phyloP scores from a whole-genome alignment of 2,113 vertebrate genomes.

The Macaca fascicularis region DNA sequence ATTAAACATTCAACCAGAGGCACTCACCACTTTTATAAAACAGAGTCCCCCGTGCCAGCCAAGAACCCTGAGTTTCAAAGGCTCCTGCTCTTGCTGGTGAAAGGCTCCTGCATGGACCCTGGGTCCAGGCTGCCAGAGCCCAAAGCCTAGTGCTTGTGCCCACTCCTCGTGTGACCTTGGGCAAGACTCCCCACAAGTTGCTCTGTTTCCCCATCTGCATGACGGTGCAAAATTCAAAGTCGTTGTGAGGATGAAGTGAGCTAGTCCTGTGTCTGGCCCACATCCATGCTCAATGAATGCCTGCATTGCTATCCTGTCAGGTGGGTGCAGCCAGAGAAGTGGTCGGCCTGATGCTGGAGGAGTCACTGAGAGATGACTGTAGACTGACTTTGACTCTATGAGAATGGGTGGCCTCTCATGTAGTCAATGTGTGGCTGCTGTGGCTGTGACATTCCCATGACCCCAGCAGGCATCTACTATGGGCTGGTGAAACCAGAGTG shows the following conservation, averaged over 20 bases:
- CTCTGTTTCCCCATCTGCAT: background rate
- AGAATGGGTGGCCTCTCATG: rapidly evolving
- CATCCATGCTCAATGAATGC: rapidly evolving
- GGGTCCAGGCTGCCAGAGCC: background rate
- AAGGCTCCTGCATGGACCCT: rapidly evolving
- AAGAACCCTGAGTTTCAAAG: background rate
- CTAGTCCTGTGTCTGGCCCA: background rate
- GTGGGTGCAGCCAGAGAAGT: background rate
- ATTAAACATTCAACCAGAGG: background rate
- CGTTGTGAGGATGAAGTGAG: rapidly evolving
- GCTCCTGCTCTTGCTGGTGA: background rate
- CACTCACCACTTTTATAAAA: background rate
- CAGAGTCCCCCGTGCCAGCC: rapidly evolving
- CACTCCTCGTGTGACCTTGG: rapidly evolving
- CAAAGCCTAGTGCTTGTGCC: too few relatives aligned
- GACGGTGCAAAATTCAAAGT: background rate
- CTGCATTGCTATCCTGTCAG: background rate
- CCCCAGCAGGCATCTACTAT: rapidly evolving
- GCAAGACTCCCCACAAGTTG: background rate
- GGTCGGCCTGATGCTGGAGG: background rate
- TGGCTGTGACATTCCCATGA: rapidly evolving
- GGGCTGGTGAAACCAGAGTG: background rate
- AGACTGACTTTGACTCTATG: background rate
- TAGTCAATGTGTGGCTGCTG: too few relatives aligned
- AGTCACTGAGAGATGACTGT: rapidly evolving